Base-by-base conservation (phyloP, 2,113 vertebrate genomes). In the Periophthalmus modestus region DNA sequence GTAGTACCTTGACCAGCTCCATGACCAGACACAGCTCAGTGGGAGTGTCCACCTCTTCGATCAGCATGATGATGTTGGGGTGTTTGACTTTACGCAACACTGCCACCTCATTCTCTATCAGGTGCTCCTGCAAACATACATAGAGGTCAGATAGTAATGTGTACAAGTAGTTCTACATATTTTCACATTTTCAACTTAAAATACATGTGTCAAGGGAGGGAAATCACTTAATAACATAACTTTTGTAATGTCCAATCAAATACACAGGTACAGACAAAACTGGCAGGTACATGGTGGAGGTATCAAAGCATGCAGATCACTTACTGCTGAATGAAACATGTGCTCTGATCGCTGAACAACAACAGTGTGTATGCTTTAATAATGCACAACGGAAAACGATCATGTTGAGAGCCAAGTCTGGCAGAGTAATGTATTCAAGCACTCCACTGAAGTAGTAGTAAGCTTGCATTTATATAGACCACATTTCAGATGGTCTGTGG, bases 51-150 rank as follows among this genome's bases (percentile, higher is more conserved):
- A 98, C 95, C 89, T 99, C 98, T 87, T 99, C 98, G 0, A 98
- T 90, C 81, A 99, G 85, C 97, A 98, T 97, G 85, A 99, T 98
- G 90, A 99, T 97, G 88, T 99, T 99, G 1, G 98, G 97, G 74
- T 99, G 98, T 59, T 98, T 99, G 79, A 99, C 96, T 47, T 81
- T 94, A 50, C 98, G 94, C 84, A 99, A 92, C 52, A 99, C 97
- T 0, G 96, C 96, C 14, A 99, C 98, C 82, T 99, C 98, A 0
- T 95, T 98, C 89, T 99, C 97, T 33, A 99, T 99, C 84, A 99
- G 93, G 80, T 98, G 98, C 14, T 99, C 97, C 98, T 99, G 89
- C 18, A 80, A 58, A 79, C 73, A 65, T 19, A 50, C 36, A 68
- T 15, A 58, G 19, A 47, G 55, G 19, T 16, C 1, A 11, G n/a